Percentiles rank a stretch among this genome's conserved stretches.
phyloP scores from a whole-genome alignment of 2,797 vertebrate species.

The Parauchenoglanis punctatus region DNA sequence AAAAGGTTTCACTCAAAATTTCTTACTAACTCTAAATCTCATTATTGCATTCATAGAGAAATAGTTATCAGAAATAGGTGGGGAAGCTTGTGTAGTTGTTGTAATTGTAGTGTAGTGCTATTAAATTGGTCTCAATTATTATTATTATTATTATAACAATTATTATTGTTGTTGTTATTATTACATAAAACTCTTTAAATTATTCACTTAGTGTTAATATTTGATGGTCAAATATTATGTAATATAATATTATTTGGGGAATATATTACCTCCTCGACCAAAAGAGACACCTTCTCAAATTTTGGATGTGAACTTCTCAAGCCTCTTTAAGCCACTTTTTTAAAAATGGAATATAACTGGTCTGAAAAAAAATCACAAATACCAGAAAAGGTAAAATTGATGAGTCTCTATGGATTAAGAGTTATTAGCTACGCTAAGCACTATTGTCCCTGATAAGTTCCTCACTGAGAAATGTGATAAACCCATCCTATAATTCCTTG shows the following conservation, averaged over 20 bases:
- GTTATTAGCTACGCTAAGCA: constrained; percentile 51
- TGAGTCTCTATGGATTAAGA: constrained; percentile 57
- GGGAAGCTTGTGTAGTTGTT: background rate
- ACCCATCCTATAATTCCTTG: constrained; percentile 39
- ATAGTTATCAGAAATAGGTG: background rate
- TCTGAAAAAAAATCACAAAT: constrained; percentile 17
- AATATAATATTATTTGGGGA: background rate
- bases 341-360: constrained; percentile 11
- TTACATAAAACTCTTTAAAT: background rate
- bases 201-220: background rate
- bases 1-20: background rate
- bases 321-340: constrained; percentile 17
- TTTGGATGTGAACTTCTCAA: constrained; percentile 4
- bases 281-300: background rate
- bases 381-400: constrained; percentile 40
- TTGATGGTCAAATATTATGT: background rate
- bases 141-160: background rate
- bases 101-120: background rate
- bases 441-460: constrained; percentile 33
- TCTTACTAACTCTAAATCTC: background rate
- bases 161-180: background rate
- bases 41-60: background rate
- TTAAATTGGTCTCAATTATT: background rate
- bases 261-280: background rate
- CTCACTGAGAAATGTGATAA: constrained; percentile 37